A percentile compares a stretch with the other conserved stretches of the same genome.
Conservation (phyloP, 23 tunicate species). For the Ascidia mentula region DNA sequence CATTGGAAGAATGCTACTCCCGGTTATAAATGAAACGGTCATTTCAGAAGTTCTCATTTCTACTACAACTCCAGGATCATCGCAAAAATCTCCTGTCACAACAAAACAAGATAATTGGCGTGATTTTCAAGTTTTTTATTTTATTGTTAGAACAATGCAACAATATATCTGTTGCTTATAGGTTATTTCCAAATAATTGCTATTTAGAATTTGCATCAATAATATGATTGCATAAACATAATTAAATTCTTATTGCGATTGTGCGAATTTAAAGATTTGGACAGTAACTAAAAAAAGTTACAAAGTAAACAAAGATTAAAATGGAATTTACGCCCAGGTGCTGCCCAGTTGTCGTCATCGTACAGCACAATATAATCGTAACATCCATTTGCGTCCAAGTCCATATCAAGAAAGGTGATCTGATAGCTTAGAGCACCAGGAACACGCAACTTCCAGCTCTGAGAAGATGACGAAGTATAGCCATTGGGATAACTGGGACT, state of each 20-base stretch:
- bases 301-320: not conserved
- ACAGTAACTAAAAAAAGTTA: not conserved
- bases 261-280: too few species aligned
- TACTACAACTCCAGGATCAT: conserved; percentile 31
- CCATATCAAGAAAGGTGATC: conserved; percentile 62
- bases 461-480: conserved; percentile 24
- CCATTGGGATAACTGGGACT: conserved; percentile 54
- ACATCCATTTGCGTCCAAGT: conserved; percentile 61
- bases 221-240: too few species aligned
- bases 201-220: too few species aligned
- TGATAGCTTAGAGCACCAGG: conserved; percentile 57
- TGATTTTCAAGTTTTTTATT: not conserved
- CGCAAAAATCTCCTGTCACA: conserved; percentile 44
- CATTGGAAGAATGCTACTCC: conserved; percentile 17
- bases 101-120: not conserved
- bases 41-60: conserved; percentile 20
- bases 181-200: not conserved
- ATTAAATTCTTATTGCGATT: too few species aligned
- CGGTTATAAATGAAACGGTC: conserved; percentile 47
- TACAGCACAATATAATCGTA: conserved; percentile 66
- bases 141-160: not conserved
- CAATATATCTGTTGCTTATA: not conserved
- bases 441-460: conserved; percentile 70
- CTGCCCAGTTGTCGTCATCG: conserved; percentile 51
- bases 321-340: conserved; percentile 50